Base-by-base conservation (phyloP, 2,888 invertebrate genomes). In the Eilema griseolum region DNA sequence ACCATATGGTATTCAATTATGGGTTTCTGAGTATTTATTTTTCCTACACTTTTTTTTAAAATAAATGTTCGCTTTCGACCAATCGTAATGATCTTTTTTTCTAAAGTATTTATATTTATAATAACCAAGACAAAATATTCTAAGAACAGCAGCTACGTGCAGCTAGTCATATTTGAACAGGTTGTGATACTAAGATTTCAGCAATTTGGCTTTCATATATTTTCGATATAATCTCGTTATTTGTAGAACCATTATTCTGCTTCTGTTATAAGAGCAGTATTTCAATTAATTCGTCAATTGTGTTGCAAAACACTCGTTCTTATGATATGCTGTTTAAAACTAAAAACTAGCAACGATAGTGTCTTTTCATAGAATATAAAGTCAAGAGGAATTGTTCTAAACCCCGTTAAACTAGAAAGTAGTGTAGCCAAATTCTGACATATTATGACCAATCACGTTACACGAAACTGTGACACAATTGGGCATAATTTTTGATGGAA, bases 241-340 rank as follows among this genome's bases (percentile, higher is more conserved):
- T 37, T 12, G 33, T 37, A 52, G n/a, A 46, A 20, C 20, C 16
- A 41, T 14, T 41, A 20, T n/a, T 20, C 52, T 52, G 52, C n/a
- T 52, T 41, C n/a, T 52, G n/a, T n/a, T 10, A n/a, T 52, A n/a
- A n/a, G 52, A 52, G 10, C n/a, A 52, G n/a, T n/a, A 52, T 52
- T 52, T n/a, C n/a, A 52, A 52, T 52, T n/a, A n/a, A 52, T 52
- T 41, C n/a, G 52, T 52, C 52, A 52, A 52, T 52, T 52, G 52
- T 52, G n/a, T 52, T 52, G n/a, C n/a, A n/a, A n/a, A n/a, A 52
- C 52, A 52, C 52, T n/a, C 10, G 20, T 52, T 52, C 52, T n/a
- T 52, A 52, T n/a, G n/a, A 52, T n/a, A 52, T 3, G n/a, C n/a
- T n/a, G n/a, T 52, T 52, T 10, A 52, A 52, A 52, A n/a, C 20